Base-by-base conservation (phyloP, 2,113 vertebrate species). In the Poecile atricapillus region DNA sequence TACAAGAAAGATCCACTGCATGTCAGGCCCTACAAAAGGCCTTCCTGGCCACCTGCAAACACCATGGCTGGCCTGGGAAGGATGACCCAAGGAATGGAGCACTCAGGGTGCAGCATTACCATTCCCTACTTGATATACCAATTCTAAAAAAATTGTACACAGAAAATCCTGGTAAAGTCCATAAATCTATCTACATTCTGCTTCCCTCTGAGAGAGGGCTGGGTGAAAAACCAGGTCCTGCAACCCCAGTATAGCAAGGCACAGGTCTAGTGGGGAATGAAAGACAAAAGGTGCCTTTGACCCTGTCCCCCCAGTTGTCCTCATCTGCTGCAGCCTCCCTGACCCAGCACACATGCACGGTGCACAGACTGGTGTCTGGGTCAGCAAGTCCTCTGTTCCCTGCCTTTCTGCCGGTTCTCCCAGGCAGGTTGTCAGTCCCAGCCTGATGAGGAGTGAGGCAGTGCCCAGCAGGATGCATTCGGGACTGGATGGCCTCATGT, bases 401-500 rank as follows among this genome's bases (percentile, higher is more conserved):
- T 7, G 39, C 76, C 49, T 58, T 31, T 21, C 60, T 9, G 65
- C 4, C 25, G 37, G 4, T 3, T 75, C 30, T 43, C 44, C 10
- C 17, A 43, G 58, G 63, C 58, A 71, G 35, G 53, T 1, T 75
- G 44, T 8, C 35, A 55, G 28, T 2, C 5, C 44, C 49, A 43
- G 50, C 27, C 50, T 33, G 60, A 8, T 2, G 25, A 35, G 8
- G 3, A 63, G 39, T 0, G 0, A 64, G 15, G 6, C 2, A 12
- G 53, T 1, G 33, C 13, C 11, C 63, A 62, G 68, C 2, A 5
- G 20, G 41, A n/a, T 1, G 5, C 33, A 3, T n/a, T 7, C 1
- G 0, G 44, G n/a, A 39, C 73, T 21, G 25, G 1, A 10, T 10
- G 8, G 67, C 47, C 62, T 39, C 1, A 0, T 8, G 47, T 50